These are phyloP conservation scores for Boleophthalmus pectinirostris DNA, from an alignment of 2,113 vertebrate species.

Conservation along the genomic window DNA sequence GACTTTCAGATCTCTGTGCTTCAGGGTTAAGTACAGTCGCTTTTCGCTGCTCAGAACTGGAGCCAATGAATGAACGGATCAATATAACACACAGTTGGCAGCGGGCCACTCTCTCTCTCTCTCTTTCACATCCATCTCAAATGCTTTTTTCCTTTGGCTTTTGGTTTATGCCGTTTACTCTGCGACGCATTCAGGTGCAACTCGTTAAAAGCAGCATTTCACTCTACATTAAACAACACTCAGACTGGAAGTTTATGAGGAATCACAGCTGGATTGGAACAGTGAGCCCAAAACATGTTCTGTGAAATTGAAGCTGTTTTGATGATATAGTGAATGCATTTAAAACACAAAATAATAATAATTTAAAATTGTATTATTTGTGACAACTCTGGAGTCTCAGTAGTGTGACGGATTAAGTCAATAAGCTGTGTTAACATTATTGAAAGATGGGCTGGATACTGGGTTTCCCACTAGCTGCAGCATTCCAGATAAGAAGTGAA, in stretches of 20 bases:
- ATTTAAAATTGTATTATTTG: not conserved
- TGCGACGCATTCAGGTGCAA: not conserved
- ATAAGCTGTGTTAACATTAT: not conserved
- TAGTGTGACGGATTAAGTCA: not conserved
- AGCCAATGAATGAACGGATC: slow-evolving; percentile 41
- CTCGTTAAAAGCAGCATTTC: not conserved
- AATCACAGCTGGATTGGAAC: not conserved
- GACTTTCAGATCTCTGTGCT: not conserved
- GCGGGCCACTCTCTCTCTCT: slow-evolving; percentile 19
- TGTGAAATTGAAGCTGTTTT: not conserved
- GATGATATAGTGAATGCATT: not conserved
- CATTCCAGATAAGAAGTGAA: too few relatives aligned
- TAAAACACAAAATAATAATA: not conserved
- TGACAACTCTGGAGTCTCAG: not conserved
- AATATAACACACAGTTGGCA: slow-evolving; percentile 32
- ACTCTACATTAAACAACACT: not conserved
- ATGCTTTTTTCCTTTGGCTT: not conserved
- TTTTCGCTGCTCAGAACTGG: slow-evolving; percentile 19
- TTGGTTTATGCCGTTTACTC: not conserved
- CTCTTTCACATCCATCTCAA: not conserved
- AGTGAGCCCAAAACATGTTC: not conserved
- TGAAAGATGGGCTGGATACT: too few relatives aligned
- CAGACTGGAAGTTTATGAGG: not conserved
- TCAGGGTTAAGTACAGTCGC: not conserved
- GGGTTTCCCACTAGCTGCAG: too few relatives aligned